A percentile compares a stretch with the other conserved stretches of the same genome.
Evolutionary conservation across 2,797 vertebrate genomes (phyloP).

Genomic region (Rhodeus uyekii): DNA sequence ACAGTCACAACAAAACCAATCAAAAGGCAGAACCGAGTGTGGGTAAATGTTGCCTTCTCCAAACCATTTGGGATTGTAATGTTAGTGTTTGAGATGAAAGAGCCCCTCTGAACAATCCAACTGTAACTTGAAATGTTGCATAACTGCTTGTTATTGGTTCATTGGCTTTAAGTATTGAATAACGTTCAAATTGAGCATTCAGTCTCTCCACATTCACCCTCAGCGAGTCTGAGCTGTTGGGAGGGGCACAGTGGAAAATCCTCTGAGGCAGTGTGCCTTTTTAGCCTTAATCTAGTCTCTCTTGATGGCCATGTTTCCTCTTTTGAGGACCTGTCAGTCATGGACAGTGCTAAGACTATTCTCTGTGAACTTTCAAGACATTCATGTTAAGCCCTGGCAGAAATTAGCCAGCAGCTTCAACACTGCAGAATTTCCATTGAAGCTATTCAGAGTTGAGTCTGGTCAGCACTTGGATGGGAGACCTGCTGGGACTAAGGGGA

Average conservation of each 20-base stretch:
- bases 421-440: neutral
- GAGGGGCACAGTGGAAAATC: slow-evolving; percentile 28
- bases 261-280: slow-evolving; percentile 28
- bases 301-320: neutral
- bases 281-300: slow-evolving; percentile 24
- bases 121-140: slow-evolving; percentile 42
- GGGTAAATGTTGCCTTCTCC: neutral
- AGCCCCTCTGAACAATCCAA: slow-evolving; percentile 28
- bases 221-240: slow-evolving; percentile 4
- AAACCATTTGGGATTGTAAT: slow-evolving; percentile 20
- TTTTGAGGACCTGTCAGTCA: neutral
- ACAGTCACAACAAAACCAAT: slow-evolving; percentile 34
- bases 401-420: neutral
- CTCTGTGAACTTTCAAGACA: neutral
- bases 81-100: slow-evolving; percentile 17
- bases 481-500: neutral
- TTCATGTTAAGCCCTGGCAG: neutral
- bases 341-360: neutral
- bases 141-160: slow-evolving; percentile 34
- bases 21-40: slow-evolving; percentile 11
- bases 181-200: slow-evolving; percentile 39
- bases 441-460: neutral
- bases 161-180: slow-evolving; percentile 45
- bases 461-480: neutral
- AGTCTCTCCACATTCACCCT: slow-evolving; percentile 23